phyloP scores from a whole-genome alignment of 2,113 vertebrate species.

The Elephantulus edwardii region DNA sequence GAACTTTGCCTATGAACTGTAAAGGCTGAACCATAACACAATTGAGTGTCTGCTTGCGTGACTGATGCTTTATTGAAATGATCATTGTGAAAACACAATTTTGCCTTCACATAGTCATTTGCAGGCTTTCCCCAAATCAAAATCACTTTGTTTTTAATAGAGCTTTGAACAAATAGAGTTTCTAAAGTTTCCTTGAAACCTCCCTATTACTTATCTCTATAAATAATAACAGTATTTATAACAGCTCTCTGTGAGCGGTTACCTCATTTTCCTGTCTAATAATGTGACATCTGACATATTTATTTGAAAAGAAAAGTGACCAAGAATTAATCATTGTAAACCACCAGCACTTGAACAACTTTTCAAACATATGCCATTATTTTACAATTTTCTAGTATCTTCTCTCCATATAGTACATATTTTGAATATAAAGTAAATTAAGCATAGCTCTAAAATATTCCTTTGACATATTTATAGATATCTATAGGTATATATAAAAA shows the following conservation, averaged over 20 bases:
- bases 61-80: conserved; percentile 38
- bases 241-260: conserved; percentile 57
- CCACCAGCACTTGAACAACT: conserved; percentile 34
- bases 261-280: conserved; percentile 67
- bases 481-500: no score
- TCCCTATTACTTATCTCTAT: conserved; percentile 64
- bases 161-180: conserved; percentile 57
- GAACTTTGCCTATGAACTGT: background rate
- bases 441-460: conserved; percentile 10
- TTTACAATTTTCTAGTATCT: conserved; percentile 45
- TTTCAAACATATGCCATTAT: conserved; percentile 51
- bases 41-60: background rate
- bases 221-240: conserved; percentile 75
- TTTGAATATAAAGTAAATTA: conserved; percentile 60
- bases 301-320: conserved; percentile 61
- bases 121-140: conserved; percentile 37
- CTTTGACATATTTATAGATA: conserved; percentile 13
- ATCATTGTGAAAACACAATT: conserved; percentile 44
- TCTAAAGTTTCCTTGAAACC: conserved; percentile 65
- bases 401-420: background rate
- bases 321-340: conserved; percentile 64
- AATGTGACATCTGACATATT: conserved; percentile 66
- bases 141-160: conserved; percentile 62
- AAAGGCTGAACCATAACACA: conserved; percentile 10
- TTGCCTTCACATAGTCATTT: conserved; percentile 39